These are phyloP conservation scores for Hydrochoerus hydrochaeris DNA, from an alignment of 2,113 vertebrate genomes.

Conservation along the genomic window DNA sequence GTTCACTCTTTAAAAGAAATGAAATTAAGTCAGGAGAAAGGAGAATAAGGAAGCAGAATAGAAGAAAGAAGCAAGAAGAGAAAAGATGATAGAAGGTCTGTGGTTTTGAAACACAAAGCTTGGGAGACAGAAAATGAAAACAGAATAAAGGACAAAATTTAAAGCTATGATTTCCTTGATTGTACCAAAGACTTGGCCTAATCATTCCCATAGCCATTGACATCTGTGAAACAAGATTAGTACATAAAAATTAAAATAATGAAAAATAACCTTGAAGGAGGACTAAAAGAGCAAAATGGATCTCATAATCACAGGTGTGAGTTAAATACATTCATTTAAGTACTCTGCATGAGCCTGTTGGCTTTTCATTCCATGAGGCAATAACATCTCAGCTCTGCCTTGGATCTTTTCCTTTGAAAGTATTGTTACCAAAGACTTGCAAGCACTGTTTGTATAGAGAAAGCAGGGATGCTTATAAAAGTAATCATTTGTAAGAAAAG, in stretches of 20 bases:
- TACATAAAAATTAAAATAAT: slow-evolving; percentile 37
- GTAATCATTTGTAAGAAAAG: slow-evolving; percentile 76
- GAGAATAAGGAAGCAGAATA: background rate
- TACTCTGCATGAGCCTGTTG: slow-evolving; percentile 58
- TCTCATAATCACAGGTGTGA: slow-evolving; percentile 19
- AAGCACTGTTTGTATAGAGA: slow-evolving; percentile 62
- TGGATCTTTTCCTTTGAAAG: slow-evolving; percentile 68
- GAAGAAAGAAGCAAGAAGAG: background rate
- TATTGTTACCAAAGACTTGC: slow-evolving; percentile 51
- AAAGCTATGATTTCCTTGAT: background rate
- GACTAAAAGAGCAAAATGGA: slow-evolving; percentile 49
- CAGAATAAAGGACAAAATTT: background rate
- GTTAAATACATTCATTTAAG: slow-evolving; percentile 2
- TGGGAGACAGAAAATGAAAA: slow-evolving; percentile 18
- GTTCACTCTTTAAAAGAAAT: background rate
- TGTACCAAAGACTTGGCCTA: background rate
- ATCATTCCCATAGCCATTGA: background rate
- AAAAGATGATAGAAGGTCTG: background rate
- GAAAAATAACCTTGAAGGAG: slow-evolving; percentile 25
- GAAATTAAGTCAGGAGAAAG: background rate
- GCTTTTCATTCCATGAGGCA: slow-evolving; percentile 63
- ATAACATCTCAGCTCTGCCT: slow-evolving; percentile 58
- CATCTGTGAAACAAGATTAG: background rate
- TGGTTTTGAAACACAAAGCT: slow-evolving; percentile 6
- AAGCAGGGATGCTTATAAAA: slow-evolving; percentile 74